phyloP scores from a whole-genome alignment of 2,113 vertebrate species.

The Enhydra lutris region DNA sequence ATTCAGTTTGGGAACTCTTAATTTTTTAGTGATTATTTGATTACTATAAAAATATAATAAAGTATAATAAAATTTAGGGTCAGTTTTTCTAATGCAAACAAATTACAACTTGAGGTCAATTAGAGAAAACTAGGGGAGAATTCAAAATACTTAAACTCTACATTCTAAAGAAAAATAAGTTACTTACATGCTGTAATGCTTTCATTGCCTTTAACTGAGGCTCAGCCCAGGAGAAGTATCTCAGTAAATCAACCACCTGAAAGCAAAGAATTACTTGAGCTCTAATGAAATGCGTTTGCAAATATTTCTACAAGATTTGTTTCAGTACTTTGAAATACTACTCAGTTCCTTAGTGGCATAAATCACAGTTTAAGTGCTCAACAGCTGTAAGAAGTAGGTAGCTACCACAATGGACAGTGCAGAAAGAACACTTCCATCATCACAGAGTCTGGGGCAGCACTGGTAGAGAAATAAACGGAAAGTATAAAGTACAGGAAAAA shows the following conservation, averaged over 20 bases:
- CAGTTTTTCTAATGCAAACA: neutral
- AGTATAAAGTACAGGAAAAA: neutral
- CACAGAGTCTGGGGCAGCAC: neutral
- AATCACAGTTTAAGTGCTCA: neutral
- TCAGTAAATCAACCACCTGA: conserved; percentile 96
- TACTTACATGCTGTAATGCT: conserved; percentile 96
- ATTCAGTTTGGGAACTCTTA: neutral
- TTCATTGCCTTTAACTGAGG: conserved; percentile 98
- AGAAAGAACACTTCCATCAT: neutral
- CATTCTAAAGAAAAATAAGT: neutral
- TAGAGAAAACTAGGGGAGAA: neutral
- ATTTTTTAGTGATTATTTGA: conserved; percentile 4
- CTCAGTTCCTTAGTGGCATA: neutral
- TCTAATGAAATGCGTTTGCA: neutral
- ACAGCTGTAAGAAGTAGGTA: neutral
- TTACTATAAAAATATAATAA: neutral
- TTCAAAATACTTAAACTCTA: neutral
- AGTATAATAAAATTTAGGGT: neutral
- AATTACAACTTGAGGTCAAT: neutral
- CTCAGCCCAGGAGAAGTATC: conserved; percentile 98
- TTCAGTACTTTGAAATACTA: neutral
- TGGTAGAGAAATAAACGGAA: neutral
- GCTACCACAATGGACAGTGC: neutral
- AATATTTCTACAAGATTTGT: neutral
- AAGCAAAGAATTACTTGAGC: conserved; percentile 65